These are phyloP conservation scores for Callimorpha dominula DNA, from an alignment of 2,888 invertebrate species.

Conservation along the genomic window DNA sequence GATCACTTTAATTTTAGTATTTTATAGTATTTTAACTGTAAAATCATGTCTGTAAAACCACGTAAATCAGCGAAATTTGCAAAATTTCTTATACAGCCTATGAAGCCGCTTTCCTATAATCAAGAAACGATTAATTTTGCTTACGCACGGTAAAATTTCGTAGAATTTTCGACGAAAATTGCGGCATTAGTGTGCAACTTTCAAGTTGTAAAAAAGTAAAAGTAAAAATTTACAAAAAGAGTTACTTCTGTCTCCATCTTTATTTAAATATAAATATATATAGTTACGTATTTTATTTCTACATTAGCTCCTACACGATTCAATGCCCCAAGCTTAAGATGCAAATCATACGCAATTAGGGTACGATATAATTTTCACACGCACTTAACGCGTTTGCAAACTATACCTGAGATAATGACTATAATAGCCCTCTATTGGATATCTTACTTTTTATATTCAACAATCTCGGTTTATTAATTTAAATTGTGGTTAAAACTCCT, in stretches of 20 bases:
- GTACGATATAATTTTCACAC: slow-evolving; percentile 20
- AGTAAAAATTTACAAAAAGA: background rate
- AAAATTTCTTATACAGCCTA: too few relatives aligned
- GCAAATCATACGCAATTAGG: slow-evolving; percentile 13
- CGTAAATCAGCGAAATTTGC: too few relatives aligned
- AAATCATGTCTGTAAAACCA: too few relatives aligned
- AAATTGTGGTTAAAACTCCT: background rate
- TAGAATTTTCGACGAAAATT: too few relatives aligned
- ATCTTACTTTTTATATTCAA: slow-evolving; percentile 7
- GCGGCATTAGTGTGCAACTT: too few relatives aligned
- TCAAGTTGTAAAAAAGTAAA: too few relatives aligned
- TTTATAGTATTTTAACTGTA: too few relatives aligned
- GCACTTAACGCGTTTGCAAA: slow-evolving; percentile 20
- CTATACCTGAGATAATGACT: slow-evolving; percentile 17
- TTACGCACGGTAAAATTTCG: too few relatives aligned
- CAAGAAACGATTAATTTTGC: too few relatives aligned
- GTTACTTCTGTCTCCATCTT: background rate
- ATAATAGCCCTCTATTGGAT: slow-evolving; percentile 7
- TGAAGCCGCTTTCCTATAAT: too few relatives aligned
- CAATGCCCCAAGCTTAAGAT: slow-evolving; percentile 1
- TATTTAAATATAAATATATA: background rate
- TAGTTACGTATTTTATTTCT: background rate
- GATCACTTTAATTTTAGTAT: too few relatives aligned
- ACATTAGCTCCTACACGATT: background rate
- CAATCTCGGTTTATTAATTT: slow-evolving; percentile 3